phyloP scores from a whole-genome alignment of 2,797 vertebrate genomes.

The Parauchenoglanis punctatus region DNA sequence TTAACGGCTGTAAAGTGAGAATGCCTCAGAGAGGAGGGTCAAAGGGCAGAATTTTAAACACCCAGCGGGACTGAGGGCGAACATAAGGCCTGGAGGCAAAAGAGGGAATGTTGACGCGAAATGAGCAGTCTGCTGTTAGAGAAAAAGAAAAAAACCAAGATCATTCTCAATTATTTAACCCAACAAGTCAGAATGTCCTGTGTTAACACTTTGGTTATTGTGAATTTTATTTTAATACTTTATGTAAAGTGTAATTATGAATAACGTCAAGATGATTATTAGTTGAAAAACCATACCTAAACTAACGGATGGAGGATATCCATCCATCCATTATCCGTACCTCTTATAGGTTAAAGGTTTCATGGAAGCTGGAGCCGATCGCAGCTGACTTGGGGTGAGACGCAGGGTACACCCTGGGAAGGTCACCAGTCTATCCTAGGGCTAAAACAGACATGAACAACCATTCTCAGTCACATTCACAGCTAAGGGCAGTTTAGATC shows the following conservation, averaged over 20 bases:
- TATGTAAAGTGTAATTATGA: neutral
- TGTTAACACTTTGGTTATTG: neutral
- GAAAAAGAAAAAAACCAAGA: neutral
- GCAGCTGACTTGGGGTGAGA: too few species aligned
- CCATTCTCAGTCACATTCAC: too few species aligned
- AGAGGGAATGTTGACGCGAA: neutral
- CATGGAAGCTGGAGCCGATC: too few species aligned
- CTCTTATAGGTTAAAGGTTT: too few species aligned
- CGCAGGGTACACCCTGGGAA: too few species aligned
- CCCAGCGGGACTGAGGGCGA: conserved; percentile 62
- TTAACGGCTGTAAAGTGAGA: conserved; percentile 60
- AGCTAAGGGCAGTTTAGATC: too few species aligned
- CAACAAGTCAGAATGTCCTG: neutral
- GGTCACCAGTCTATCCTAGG: too few species aligned
- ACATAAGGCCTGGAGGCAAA: conserved; percentile 7
- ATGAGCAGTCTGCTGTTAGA: neutral
- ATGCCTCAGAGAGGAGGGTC: conserved; percentile 50
- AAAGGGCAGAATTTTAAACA: conserved; percentile 56
- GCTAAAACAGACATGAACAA: too few species aligned
- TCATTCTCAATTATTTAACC: neutral
- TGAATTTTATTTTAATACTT: neutral
- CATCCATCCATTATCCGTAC: too few species aligned
- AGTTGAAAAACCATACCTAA: neutral
- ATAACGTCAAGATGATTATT: neutral
- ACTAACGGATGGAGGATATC: neutral